A percentile compares a stretch with the other conserved stretches of the same genome.
Evolutionary conservation across 2,113 vertebrate genomes (phyloP).

Genomic region (Nematolebias whitei): DNA sequence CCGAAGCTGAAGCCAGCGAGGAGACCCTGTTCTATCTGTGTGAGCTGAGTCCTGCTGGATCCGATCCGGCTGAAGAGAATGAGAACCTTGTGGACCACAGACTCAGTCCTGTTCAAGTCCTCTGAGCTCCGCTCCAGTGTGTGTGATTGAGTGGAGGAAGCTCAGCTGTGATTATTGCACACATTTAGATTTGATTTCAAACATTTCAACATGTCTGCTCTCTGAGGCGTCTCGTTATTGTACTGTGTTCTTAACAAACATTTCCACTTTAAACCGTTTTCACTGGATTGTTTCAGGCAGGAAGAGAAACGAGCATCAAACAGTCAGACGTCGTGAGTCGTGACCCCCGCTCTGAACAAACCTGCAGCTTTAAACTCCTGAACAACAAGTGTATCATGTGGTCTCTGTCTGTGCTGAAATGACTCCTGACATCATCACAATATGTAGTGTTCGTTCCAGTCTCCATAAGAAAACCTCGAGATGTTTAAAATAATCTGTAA

Average conservation of each 20-base stretch:
- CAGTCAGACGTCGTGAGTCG: no score
- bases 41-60: slow-evolving; percentile 84
- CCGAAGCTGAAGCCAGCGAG: slow-evolving; percentile 90
- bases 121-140: neutral
- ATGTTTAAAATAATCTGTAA: no score
- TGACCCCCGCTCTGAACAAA: no score
- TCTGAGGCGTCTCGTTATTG: neutral
- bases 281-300: neutral
- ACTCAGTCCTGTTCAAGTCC: neutral
- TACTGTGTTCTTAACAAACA: neutral
- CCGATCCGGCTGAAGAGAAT: slow-evolving; percentile 81
- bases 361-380: no score
- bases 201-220: neutral
- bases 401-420: no score
- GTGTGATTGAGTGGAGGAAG: neutral
- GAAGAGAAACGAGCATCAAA: no score
- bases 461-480: no score
- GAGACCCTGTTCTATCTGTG: slow-evolving; percentile 93
- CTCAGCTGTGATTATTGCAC: neutral
- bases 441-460: no score
- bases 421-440: no score
- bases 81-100: slow-evolving; percentile 19
- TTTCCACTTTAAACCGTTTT: no score
- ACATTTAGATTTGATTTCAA: neutral
- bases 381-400: no score